A percentile compares a stretch with the other conserved stretches of the same genome.
Conservation (phyloP, 2,888 invertebrate species). For the Blastobasis lacticolella region DNA sequence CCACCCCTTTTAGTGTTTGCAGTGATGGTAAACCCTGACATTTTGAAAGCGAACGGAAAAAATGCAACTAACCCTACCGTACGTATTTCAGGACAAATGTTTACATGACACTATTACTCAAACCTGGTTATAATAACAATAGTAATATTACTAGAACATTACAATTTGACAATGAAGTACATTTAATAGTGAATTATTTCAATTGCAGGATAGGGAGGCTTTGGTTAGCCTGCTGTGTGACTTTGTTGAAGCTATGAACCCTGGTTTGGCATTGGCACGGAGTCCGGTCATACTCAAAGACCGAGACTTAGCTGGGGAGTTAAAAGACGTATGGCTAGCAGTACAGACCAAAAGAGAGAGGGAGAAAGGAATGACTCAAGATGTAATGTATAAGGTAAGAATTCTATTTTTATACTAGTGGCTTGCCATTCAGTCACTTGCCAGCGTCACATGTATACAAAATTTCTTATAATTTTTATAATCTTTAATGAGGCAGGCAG, state of each 20-base stretch:
- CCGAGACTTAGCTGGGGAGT: constrained; percentile 80
- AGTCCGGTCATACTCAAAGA: constrained; percentile 77
- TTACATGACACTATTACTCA: no score
- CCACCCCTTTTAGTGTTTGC: constrained; percentile 79
- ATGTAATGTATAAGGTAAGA: constrained; percentile 66
- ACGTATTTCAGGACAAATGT: constrained; percentile 17
- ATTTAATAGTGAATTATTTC: background rate
- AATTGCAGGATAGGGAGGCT: constrained; percentile 75
- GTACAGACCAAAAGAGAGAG: constrained; percentile 76
- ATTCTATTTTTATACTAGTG: no score
- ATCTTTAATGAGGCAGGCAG: no score
- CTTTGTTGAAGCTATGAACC: constrained; percentile 83
- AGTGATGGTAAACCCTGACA: constrained; percentile 83
- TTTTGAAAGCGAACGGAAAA: constrained; percentile 79
- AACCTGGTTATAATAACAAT: no score
- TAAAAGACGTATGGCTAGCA: constrained; percentile 83
- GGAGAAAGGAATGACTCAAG: constrained; percentile 62
- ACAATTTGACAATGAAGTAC: background rate
- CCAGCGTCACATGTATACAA: no score
- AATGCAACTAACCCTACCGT: constrained; percentile 78
- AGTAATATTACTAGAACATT: background rate
- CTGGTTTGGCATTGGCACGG: constrained; percentile 75
- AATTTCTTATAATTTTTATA: no score
- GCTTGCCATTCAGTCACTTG: no score
- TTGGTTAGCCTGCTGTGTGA: constrained; percentile 80